Base-by-base conservation (phyloP, 2,113 vertebrate species). In the Myrmophylax atrothorax region DNA sequence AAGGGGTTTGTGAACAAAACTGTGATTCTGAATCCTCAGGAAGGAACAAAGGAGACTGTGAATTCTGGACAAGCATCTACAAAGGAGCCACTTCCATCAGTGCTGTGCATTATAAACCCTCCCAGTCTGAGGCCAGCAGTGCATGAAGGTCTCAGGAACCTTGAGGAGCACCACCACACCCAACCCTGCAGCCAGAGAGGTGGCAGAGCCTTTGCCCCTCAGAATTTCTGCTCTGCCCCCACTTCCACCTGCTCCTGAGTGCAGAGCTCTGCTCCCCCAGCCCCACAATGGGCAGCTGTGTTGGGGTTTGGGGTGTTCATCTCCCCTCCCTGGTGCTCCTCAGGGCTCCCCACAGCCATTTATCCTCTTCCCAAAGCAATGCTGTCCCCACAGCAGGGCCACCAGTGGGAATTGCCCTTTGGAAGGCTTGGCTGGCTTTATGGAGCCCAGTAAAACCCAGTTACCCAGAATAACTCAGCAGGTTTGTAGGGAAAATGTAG, bases 61-160 rank as follows among this genome's bases (percentile, higher is more conserved):
- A 13, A 64, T 35, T 44, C 44, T 14, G 1, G 3, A 10, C 10
- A 26, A 47, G 16, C 10, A 24, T 28, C n/a, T 33, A 11, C n/a
- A 31, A 19, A 16, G 2, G 7, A 56, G 11, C 11, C 56, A 74
- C 73, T 58, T 38, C 29, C n/a, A 2, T 25, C 5, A 16, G 19
- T 3, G 7, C 12, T 49, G 55, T 4, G 5, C 25, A 4, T n/a
- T 1, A 14, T 3, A 4, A 40, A 7, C 0, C 2, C 3, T 10
- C 56, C 8, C 50, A 12, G 0, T 12, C 4, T 0, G 12, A 60
- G 35, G 23, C 55, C 83, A 46, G 73, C 68, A 40, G 56, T 24
- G 33, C 3, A 1, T 0, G 5, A 69, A 49, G 31, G 20, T 14
- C 31, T 11, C 18, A 4, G 5, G 15, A 1, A 13, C 8, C 47